Evolutionary conservation across 2,888 invertebrate species (phyloP).

Genomic region (Fragum fragum): DNA sequence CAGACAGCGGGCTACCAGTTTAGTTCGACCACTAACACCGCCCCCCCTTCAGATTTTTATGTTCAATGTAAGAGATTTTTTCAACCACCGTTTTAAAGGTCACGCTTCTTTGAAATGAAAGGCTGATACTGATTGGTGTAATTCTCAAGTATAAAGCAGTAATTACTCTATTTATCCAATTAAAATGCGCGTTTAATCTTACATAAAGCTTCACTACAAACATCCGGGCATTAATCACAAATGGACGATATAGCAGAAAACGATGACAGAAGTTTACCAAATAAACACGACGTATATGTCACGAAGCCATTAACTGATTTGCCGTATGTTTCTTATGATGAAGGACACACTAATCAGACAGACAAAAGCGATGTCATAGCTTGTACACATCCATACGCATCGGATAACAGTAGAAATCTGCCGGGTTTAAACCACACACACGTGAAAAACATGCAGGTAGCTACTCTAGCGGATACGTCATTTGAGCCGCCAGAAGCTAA

Average conservation of each 20-base stretch:
- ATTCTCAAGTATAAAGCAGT: background rate
- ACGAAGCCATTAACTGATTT: background rate
- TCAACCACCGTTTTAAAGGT: conserved; percentile 9
- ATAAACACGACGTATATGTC: conserved; percentile 47
- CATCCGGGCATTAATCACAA: conserved; percentile 65
- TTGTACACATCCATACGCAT: conserved; percentile 51
- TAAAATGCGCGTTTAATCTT: background rate
- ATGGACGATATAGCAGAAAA: conserved; percentile 26
- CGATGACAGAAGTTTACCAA: conserved; percentile 20
- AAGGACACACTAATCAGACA: background rate
- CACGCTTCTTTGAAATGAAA: background rate
- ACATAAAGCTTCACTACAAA: background rate
- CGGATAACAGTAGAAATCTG: conserved; percentile 74
- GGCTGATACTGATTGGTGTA: background rate
- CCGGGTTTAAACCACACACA: conserved; percentile 68
- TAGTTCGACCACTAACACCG: too few species aligned
- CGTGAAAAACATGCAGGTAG: conserved; percentile 35
- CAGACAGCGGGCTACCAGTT: too few species aligned
- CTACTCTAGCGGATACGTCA: conserved; percentile 28
- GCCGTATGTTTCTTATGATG: conserved; percentile 13
- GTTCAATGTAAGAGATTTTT: too few species aligned
- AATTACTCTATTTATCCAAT: background rate
- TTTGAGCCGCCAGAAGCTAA: conserved; percentile 71
- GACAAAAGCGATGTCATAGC: conserved; percentile 56
- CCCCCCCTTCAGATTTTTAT: too few species aligned